Percentiles rank a stretch among this genome's conserved stretches.
These are phyloP conservation scores for Leucoma salicis DNA, from an alignment of 2,888 invertebrate genomes.

Conservation along the genomic window DNA sequence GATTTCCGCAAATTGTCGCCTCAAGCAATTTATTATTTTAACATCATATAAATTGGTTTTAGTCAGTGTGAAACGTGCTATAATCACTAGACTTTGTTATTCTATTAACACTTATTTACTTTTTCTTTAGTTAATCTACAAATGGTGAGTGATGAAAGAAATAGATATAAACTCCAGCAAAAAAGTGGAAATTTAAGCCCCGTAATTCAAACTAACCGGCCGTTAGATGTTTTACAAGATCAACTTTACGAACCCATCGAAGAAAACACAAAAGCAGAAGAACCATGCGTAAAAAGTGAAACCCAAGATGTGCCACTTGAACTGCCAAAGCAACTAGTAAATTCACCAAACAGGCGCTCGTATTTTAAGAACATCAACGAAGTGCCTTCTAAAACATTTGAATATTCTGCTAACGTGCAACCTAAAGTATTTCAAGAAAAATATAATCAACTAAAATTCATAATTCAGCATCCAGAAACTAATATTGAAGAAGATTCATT, in stretches of 20 bases:
- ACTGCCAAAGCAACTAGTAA: background rate
- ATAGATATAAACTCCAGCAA: background rate
- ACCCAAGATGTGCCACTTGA: conserved; percentile 8
- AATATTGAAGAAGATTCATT: background rate
- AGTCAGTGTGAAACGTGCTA: no score
- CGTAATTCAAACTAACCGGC: background rate
- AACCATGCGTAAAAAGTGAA: conserved; percentile 30
- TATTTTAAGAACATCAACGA: background rate
- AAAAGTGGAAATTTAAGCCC: background rate
- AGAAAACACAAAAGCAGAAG: conserved; percentile 12
- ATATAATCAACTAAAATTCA: conserved; percentile 3
- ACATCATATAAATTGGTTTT: no score
- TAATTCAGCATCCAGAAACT: background rate
- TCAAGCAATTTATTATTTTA: no score
- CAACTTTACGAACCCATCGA: background rate
- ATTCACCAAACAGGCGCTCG: conserved; percentile 4
- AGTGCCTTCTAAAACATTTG: conserved; percentile 4
- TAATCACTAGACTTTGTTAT: no score
- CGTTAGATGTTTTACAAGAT: background rate
- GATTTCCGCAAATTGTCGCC: no score
- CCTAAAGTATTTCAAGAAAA: conserved; percentile 20
- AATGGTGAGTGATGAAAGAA: background rate
- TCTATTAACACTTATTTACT: background rate
- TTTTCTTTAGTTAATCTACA: conserved; percentile 16
- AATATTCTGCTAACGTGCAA: conserved; percentile 10